Base-by-base conservation (phyloP, 1,140 invertebrate species). In the Asobara japonica region DNA sequence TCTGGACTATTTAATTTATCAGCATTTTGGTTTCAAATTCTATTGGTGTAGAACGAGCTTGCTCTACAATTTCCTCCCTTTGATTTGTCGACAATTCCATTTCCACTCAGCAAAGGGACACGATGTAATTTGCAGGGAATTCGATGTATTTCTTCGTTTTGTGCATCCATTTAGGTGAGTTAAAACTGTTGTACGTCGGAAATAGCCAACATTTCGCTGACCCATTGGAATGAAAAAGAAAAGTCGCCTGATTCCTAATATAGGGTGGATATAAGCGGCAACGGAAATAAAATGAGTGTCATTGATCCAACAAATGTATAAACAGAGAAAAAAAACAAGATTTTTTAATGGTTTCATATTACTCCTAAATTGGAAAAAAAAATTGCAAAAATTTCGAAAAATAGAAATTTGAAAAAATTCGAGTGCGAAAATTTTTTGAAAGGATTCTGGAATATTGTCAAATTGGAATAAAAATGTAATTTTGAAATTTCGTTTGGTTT, bases 11-110 rank as follows among this genome's bases (percentile, higher is more conserved):
- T 38, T 61, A 72, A 62, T 10, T 7, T 60, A 51, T 72, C 71
- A 72, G 71, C 65, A 72, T 72, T 72, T 72, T 72, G 66, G 70
- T 67, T 66, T 60, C 48, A 67, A 72, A 67, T 65, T 29, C 65
- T 31, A 67, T 62, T 51, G 51, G 67, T 33, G 67, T 66, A 20
- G 48, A 41, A 31, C 45, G 38, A 30, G 64, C 68, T 74, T 71
- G 69, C 67, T 69, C 69, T 71, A 74, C 69, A 71, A 71, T 74
- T 75, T 51, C 27, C 65, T 60, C 70, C 61, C 74, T 75, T 75
- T 75, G 74, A 75, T 71, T 65, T 62, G 68, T 70, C 33, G 56
- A 71, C n/a, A 74, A 74, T 71, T 71, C 45, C 48, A 74, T 74
- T 74, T 30, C 18, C n/a, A 16, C 27, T 30, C 18, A 22, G 11